Conservation (phyloP, 2,888 invertebrate genomes). For the Nomada flava region DNA sequence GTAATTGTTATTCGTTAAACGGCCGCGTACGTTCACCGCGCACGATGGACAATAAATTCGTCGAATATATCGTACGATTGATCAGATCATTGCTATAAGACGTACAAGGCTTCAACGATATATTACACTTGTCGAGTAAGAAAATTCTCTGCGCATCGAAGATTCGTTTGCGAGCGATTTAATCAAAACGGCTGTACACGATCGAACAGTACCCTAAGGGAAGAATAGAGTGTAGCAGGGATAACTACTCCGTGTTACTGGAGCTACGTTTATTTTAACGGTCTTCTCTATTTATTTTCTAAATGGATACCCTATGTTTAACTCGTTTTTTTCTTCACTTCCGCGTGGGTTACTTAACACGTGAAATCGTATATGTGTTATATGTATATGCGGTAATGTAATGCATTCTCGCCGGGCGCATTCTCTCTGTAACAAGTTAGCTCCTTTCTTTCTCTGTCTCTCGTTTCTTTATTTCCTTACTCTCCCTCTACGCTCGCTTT, state of each 20-base stretch:
- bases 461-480: not conserved
- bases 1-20: not conserved
- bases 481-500: slow-evolving; percentile 4
- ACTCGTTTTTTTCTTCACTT: slow-evolving; percentile 56
- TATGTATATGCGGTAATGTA: slow-evolving; percentile 57
- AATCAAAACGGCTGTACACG: slow-evolving; percentile 10
- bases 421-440: slow-evolving; percentile 28
- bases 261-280: slow-evolving; percentile 54
- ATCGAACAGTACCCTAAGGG: slow-evolving; percentile 58
- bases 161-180: slow-evolving; percentile 25
- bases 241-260: slow-evolving; percentile 28
- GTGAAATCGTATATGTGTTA: slow-evolving; percentile 59
- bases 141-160: not conserved
- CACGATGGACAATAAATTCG: slow-evolving; percentile 3
- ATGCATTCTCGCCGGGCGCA: slow-evolving; percentile 47
- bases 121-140: not conserved
- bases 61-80: not conserved
- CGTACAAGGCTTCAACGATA: not conserved
- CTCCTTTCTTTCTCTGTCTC: slow-evolving; percentile 8
- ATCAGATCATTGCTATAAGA: not conserved
- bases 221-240: slow-evolving; percentile 4
- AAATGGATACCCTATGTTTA: slow-evolving; percentile 62
- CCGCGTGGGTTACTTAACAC: slow-evolving; percentile 58
- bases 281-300: slow-evolving; percentile 52
- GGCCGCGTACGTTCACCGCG: not conserved